Evolutionary conservation across 92 coral and sea anemone species (phyloP).

Genomic region (Micromussa lordhowensis): DNA sequence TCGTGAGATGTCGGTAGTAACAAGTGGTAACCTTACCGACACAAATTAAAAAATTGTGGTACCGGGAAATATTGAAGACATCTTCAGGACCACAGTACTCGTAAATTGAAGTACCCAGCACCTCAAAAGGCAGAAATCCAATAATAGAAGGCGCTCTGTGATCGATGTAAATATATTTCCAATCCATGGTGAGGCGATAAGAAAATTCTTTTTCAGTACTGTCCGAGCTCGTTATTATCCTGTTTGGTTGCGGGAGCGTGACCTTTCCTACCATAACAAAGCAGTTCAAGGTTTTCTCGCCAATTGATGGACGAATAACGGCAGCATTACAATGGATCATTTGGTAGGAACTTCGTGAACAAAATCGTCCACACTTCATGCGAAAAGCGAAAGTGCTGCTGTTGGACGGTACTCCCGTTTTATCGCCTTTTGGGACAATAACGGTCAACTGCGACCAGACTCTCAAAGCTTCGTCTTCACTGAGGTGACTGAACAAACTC

Average conservation of each 20-base stretch:
- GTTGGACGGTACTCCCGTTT: not conserved
- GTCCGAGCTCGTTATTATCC: slow-evolving; percentile 25
- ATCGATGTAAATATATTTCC: slow-evolving; percentile 45
- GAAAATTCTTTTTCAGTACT: slow-evolving; percentile 49
- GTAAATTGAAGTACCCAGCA: slow-evolving; percentile 57
- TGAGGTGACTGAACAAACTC: slow-evolving; percentile 39
- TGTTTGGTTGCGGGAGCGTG: slow-evolving; percentile 23
- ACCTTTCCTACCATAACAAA: slow-evolving; percentile 36
- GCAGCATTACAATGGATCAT: slow-evolving; percentile 8
- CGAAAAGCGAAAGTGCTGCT: not conserved
- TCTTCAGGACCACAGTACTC: slow-evolving; percentile 57
- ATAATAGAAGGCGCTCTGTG: slow-evolving; percentile 29
- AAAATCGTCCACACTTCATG: slow-evolving; percentile 18
- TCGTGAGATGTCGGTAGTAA: slow-evolving; percentile 67
- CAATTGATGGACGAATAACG: not conserved
- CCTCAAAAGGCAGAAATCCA: slow-evolving; percentile 63
- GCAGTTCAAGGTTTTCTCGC: not conserved
- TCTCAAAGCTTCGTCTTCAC: slow-evolving; percentile 39
- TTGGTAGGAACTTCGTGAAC: not conserved
- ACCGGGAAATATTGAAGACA: slow-evolving; percentile 45
- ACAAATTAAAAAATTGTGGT: slow-evolving; percentile 62
- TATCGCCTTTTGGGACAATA: not conserved
- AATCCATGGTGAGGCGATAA: slow-evolving; percentile 52
- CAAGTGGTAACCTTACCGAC: slow-evolving; percentile 73
- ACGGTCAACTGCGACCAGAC: slow-evolving; percentile 6